Conservation (phyloP, 1,140 invertebrate genomes). For the Andrena cerasifolii region DNA sequence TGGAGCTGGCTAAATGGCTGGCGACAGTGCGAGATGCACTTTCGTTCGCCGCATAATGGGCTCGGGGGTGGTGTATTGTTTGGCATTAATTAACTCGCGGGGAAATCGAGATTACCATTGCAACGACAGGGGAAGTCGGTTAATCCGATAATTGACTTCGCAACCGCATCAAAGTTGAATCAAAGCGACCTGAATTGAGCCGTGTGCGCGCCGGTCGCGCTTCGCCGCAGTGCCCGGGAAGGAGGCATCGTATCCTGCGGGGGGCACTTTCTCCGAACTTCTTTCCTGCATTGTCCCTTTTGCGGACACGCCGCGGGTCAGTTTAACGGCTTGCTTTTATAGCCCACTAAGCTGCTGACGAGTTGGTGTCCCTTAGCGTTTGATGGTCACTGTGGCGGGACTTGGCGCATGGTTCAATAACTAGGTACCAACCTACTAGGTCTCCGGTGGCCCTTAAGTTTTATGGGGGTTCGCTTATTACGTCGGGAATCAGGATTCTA, state of each 20-base stretch:
- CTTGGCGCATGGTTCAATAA: too few species aligned
- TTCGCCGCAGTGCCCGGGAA: neutral
- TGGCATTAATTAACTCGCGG: constrained; percentile 42
- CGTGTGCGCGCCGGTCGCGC: neutral
- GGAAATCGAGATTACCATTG: constrained; percentile 34
- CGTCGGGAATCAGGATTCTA: too few species aligned
- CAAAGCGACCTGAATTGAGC: constrained; percentile 5
- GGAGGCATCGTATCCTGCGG: neutral
- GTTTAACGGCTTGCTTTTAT: too few species aligned
- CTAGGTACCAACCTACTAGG: too few species aligned
- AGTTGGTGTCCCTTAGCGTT: too few species aligned
- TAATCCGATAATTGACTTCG: constrained; percentile 43
- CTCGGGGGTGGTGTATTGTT: constrained; percentile 31
- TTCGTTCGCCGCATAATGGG: neutral
- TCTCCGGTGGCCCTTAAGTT: too few species aligned
- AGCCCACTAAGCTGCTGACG: too few species aligned
- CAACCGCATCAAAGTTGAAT: constrained; percentile 28
- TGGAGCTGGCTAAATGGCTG: neutral
- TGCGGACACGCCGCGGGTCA: too few species aligned
- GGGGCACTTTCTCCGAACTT: too few species aligned
- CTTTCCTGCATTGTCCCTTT: too few species aligned
- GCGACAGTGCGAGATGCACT: neutral
- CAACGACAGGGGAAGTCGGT: constrained; percentile 9
- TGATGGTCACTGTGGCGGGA: too few species aligned
- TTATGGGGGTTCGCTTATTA: too few species aligned